Conservation (phyloP, 2,888 invertebrate species). For the Drosophila heteroneura region DNA sequence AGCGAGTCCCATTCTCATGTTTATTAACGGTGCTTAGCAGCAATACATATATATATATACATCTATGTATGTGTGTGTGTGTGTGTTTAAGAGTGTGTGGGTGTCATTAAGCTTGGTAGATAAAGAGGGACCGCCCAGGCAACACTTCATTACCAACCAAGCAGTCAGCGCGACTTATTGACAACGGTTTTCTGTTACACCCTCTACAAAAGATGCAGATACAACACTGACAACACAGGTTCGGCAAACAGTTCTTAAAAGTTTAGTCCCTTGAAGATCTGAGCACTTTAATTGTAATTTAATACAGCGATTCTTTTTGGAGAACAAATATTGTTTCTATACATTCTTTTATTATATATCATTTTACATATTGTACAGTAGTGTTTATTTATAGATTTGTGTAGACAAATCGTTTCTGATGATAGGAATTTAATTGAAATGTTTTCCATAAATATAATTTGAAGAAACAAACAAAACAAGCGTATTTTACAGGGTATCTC, state of each 20-base stretch:
- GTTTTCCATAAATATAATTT: background rate
- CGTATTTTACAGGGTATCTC: conserved; percentile 32
- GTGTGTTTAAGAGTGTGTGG: conserved; percentile 50
- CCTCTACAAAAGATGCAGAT: conserved; percentile 14
- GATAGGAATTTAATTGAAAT: background rate
- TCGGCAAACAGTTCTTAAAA: conserved; percentile 1
- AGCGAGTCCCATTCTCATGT: conserved; percentile 75
- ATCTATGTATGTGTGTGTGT: conserved; percentile 20
- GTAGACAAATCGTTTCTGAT: background rate
- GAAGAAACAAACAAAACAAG: background rate
- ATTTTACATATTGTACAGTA: background rate
- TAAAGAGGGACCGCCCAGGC: conserved; percentile 64
- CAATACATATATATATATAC: conserved; percentile 27
- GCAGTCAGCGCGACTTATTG: conserved; percentile 49
- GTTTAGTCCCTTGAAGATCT: background rate
- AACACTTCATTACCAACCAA: conserved; percentile 55
- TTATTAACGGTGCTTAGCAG: conserved; percentile 75
- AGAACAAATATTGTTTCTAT: background rate
- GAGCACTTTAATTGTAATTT: background rate
- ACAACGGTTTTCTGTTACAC: conserved; percentile 49
- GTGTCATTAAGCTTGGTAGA: conserved; percentile 77
- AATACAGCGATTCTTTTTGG: background rate
- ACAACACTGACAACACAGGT: background rate
- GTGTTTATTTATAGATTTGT: background rate
- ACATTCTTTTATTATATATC: background rate